A percentile compares a stretch with the other conserved stretches of the same genome.
Conservation (phyloP, 64 coral and sea anemone genomes). For the Stylophora pistillata region DNA sequence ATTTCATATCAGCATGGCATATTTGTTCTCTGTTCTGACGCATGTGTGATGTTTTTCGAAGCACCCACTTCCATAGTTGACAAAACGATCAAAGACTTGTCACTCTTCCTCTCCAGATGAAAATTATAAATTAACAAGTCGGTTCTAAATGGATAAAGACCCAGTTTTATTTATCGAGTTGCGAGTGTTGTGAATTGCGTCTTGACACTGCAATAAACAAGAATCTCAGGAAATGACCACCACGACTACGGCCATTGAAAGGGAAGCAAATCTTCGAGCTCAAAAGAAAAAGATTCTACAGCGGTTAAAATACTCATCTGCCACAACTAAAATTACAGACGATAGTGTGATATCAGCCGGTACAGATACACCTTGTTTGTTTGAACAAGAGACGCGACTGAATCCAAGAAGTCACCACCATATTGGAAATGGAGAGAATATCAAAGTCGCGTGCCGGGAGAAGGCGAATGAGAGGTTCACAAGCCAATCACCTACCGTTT, state of each 20-base stretch:
- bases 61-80: constrained; percentile 25
- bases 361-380: background rate
- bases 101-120: constrained; percentile 1
- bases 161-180: constrained; percentile 20
- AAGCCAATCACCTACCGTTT: background rate
- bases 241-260: constrained; percentile 24
- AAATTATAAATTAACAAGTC: constrained; percentile 5
- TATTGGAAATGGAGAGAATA: too few relatives aligned
- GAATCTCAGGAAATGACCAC: background rate
- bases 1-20: background rate
- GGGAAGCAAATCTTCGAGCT: constrained; percentile 31
- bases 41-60: background rate
- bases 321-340: background rate
- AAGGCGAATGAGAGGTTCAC: background rate
- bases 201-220: background rate
- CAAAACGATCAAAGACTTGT: constrained; percentile 7
- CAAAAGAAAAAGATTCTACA: constrained; percentile 46
- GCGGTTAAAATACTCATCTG: constrained; percentile 23
- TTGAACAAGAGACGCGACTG: background rate
- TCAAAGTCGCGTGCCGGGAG: background rate
- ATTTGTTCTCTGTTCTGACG: constrained; percentile 16
- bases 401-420: background rate
- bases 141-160: background rate
- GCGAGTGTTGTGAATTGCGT: background rate
- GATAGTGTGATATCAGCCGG: background rate